Conservation (phyloP, 2,113 vertebrate species). For the Macaca fascicularis region DNA sequence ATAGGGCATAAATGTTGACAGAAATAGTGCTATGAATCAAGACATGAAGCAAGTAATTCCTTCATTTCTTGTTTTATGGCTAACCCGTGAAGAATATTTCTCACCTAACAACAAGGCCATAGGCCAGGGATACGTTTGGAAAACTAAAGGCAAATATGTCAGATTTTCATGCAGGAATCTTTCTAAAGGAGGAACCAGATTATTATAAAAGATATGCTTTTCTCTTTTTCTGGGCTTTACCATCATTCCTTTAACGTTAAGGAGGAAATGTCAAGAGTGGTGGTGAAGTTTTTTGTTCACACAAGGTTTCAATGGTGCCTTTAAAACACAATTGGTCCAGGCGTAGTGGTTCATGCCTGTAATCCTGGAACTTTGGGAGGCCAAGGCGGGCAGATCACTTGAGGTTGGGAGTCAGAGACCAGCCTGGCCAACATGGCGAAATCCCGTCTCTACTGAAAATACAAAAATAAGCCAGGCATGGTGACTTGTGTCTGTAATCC, state of each 20-base stretch:
- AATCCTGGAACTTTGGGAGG: too few relatives aligned
- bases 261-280: neutral
- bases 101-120: neutral
- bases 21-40: neutral
- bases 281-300: neutral
- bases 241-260: too few relatives aligned
- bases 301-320: neutral
- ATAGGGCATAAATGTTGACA: neutral
- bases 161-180: neutral
- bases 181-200: neutral
- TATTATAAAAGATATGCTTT: neutral
- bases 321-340: neutral
- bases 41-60: neutral
- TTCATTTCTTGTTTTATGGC: neutral
- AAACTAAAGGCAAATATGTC: neutral
- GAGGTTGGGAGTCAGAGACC: too few relatives aligned
- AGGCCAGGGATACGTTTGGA: neutral
- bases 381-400: too few relatives aligned
- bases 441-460: too few relatives aligned
- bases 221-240: rapidly evolving
- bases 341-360: too few relatives aligned
- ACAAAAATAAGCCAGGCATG: too few relatives aligned
- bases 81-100: neutral
- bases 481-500: too few relatives aligned
- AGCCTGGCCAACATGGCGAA: too few relatives aligned